Base-by-base conservation (phyloP, 1,140 invertebrate genomes). In the Ectropis grisescens region DNA sequence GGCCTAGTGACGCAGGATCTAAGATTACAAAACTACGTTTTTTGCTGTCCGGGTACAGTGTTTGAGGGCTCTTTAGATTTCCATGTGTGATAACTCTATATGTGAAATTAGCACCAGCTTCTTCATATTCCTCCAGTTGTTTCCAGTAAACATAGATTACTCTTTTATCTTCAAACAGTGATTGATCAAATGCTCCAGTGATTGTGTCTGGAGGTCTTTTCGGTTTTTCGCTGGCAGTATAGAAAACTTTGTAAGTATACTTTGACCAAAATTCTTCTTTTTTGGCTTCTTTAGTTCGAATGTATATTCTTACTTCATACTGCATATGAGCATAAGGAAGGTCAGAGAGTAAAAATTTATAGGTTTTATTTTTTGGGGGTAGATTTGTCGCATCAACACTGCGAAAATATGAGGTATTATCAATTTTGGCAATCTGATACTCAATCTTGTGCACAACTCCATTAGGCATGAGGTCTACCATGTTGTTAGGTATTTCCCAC, bases 91-190 rank as follows among this genome's bases (percentile, higher is more conserved):
- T 26, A 1, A 70, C 61, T 48, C 61, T 70, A 35, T 81, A 76
- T 6, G 67, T 72, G 57, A 44, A 82, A 34, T 81, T 78, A 9
- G 52, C 54, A 29, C 71, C 72, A 28, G 62, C 67, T 33, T 89
- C 82, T 38, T 88, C 76, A 51, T 85, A 84, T 5, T 78, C 66
- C 12, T 85, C 83, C 29, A 92, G 84, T 33, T 86, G 79, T 58
- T 89, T 86, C 90, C 90, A 92, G 60, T 91, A 91, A 11, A 91
- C 68, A 65, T 85, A 87, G 13, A 90, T 70, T 29, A 87, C 83
- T 31, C 86, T 56, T 34, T 74, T 75, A 31, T 55, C 80, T 23
- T 82, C 68, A 39, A 79, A 85, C n/a, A 69, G 41, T 9, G 84
- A 66, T 34, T 83, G 66, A 61, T 90, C 85, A 61, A 91, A 92